phyloP scores from a whole-genome alignment of 2,797 vertebrate species.

The Scomberomorus guttatus region DNA sequence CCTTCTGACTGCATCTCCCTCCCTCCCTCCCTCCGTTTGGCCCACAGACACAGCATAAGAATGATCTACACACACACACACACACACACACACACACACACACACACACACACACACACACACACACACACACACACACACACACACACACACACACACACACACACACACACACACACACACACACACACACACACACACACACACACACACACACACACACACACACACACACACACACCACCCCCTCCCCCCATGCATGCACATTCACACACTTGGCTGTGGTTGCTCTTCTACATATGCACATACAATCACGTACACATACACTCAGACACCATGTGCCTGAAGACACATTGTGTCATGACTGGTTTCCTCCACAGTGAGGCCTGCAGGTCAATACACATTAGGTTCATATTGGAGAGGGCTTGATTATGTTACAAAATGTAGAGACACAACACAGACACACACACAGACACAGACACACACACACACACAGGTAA shows the following conservation, averaged over 20 bases:
- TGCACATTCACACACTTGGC: constrained; percentile 12
- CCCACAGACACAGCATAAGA: constrained; percentile 82
- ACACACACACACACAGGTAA: not conserved
- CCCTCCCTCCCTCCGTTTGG: constrained; percentile 69
- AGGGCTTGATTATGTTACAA: constrained; percentile 14
- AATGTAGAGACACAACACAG: not conserved
- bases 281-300: constrained; percentile 30
- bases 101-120: constrained; percentile 28
- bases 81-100: constrained; percentile 2
- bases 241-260: too few species aligned
- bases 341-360: constrained; percentile 53
- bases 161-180: constrained; percentile 3
- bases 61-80: constrained; percentile 63
- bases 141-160: constrained; percentile 35
- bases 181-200: constrained; percentile 13
- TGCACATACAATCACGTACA: constrained; percentile 32
- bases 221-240: constrained; percentile 62
- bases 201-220: constrained; percentile 37
- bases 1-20: constrained; percentile 81
- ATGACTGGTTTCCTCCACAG: constrained; percentile 47
- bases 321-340: constrained; percentile 35
- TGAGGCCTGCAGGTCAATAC: constrained; percentile 50
- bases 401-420: constrained; percentile 48
- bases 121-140: constrained; percentile 40
- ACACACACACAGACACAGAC: not conserved